Conservation (phyloP, 2,113 vertebrate species). For the Bufo gargarizans region DNA sequence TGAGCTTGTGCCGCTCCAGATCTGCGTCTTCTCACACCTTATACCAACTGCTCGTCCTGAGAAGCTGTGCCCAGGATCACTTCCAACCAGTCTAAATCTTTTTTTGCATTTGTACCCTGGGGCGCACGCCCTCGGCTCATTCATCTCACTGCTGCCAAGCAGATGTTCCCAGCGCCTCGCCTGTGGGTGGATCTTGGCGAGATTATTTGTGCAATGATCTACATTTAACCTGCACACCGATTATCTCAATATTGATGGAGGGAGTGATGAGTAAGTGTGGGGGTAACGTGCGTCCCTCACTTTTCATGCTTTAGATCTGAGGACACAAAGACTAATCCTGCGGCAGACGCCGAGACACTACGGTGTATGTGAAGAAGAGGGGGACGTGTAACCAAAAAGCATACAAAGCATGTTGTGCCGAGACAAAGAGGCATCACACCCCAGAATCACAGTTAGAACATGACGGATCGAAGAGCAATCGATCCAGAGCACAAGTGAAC, state of each 20-base stretch:
- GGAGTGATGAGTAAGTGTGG: slow-evolving; percentile 30
- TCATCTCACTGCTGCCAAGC: not conserved
- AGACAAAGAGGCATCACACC: too few species aligned
- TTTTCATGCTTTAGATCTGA: not conserved
- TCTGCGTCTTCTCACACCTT: not conserved
- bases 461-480: too few species aligned
- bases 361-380: too few species aligned
- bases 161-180: not conserved
- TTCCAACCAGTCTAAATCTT: not conserved
- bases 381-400: too few species aligned
- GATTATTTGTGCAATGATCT: slow-evolving; percentile 34
- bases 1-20: too few species aligned
- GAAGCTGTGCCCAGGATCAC: not conserved
- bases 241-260: slow-evolving; percentile 28
- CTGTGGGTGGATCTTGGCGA: not conserved
- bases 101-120: too few species aligned
- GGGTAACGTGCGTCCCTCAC: not conserved
- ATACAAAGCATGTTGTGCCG: too few species aligned
- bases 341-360: too few species aligned
- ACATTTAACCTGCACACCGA: slow-evolving; percentile 34
- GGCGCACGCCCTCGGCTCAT: not conserved
- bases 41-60: not conserved
- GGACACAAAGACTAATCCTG: too few species aligned
- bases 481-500: too few species aligned
- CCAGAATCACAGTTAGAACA: too few species aligned